Conservation (phyloP, 2,113 vertebrate species). For the Grantiella picta region DNA sequence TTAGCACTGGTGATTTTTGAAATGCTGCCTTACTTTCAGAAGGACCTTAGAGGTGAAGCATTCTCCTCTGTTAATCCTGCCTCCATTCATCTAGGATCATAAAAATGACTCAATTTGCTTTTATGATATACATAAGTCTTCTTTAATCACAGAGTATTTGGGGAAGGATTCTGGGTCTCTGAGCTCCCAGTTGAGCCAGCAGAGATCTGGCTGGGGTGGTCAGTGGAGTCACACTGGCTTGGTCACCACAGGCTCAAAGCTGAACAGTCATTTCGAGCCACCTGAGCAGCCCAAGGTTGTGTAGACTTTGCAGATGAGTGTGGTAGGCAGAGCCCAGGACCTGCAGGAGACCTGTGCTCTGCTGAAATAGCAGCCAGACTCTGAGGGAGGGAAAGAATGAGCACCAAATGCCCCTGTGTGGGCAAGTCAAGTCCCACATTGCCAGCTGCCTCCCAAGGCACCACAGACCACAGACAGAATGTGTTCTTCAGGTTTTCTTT, state of each 20-base stretch:
- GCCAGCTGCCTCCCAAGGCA: background rate
- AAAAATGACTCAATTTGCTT: background rate
- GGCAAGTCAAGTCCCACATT: background rate
- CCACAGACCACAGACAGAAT: background rate
- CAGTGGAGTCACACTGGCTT: background rate
- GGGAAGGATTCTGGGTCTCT: background rate
- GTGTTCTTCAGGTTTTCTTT: background rate
- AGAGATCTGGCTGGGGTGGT: background rate
- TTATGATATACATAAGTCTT: background rate
- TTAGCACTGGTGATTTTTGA: background rate
- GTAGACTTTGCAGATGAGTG: background rate
- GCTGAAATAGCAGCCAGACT: background rate
- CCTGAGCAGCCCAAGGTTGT: background rate
- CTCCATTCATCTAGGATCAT: background rate
- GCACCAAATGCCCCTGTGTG: background rate
- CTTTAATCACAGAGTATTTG: background rate
- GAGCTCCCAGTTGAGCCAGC: background rate
- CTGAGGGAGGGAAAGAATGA: background rate
- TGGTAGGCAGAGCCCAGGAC: background rate
- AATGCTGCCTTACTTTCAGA: background rate
- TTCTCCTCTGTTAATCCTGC: background rate
- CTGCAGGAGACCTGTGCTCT: background rate
- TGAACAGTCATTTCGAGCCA: background rate
- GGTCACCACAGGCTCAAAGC: background rate
- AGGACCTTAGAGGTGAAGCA: background rate